Evolutionary conservation across 2,888 invertebrate genomes (phyloP).

Genomic region (Germaria angustata): DNA sequence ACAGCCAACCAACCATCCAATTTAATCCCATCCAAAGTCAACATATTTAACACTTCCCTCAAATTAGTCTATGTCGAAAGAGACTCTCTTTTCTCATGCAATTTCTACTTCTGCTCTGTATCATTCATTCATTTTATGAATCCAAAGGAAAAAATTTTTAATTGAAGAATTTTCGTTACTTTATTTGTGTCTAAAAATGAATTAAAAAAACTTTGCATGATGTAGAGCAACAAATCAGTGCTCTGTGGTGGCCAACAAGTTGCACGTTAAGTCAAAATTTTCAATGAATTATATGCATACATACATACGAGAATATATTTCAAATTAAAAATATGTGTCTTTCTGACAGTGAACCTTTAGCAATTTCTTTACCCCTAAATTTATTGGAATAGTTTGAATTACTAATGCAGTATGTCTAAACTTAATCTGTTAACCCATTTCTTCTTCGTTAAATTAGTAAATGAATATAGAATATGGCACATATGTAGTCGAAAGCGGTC

Average conservation of each 20-base stretch:
- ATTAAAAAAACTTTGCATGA: slow-evolving; percentile 4
- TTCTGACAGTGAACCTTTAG: too few species aligned
- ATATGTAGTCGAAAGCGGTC: too few species aligned
- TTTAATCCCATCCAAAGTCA: slow-evolving; percentile 22
- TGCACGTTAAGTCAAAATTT: background rate
- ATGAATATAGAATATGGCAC: too few species aligned
- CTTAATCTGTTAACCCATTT: too few species aligned
- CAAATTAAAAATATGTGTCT: too few species aligned
- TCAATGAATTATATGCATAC: too few species aligned
- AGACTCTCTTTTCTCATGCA: slow-evolving; percentile 6
- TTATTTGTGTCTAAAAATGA: background rate
- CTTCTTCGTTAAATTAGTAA: too few species aligned
- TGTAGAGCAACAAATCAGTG: background rate
- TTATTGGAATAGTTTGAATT: too few species aligned
- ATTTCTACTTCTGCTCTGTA: slow-evolving; percentile 1
- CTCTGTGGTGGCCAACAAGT: background rate
- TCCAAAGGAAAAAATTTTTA: background rate
- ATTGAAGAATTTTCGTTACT: slow-evolving; percentile 35
- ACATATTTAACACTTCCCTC: slow-evolving; percentile 43
- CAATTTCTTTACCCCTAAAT: too few species aligned
- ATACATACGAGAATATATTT: too few species aligned
- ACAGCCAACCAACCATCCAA: slow-evolving; percentile 1
- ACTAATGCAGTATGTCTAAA: too few species aligned
- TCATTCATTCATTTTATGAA: slow-evolving; percentile 28
- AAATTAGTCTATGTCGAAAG: slow-evolving; percentile 36